Evolutionary conservation across 64 coral and sea anemone genomes (phyloP).

Genomic region (Montipora foliosa): DNA sequence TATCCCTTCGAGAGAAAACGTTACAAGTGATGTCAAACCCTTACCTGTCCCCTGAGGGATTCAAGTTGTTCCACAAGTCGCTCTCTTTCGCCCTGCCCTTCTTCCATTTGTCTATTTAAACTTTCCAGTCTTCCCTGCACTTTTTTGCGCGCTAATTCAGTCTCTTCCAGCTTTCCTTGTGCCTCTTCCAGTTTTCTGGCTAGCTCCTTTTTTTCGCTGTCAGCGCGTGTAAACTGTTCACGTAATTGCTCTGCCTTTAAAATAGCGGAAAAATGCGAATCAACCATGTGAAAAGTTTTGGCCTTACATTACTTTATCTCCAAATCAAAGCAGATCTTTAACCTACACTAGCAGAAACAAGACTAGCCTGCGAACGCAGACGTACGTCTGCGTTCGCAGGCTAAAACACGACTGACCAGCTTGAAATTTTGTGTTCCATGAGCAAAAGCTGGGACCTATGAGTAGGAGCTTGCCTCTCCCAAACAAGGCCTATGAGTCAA

Average conservation of each 20-base stretch:
- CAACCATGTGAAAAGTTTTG: neutral
- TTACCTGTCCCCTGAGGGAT: constrained; percentile 82
- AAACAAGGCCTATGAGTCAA: too few relatives aligned
- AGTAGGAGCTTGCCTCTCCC: too few relatives aligned
- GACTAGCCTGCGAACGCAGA: too few relatives aligned
- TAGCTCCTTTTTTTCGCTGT: constrained; percentile 77
- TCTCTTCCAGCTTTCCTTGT: constrained; percentile 84
- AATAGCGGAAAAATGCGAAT: neutral
- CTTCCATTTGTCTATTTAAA: constrained; percentile 77
- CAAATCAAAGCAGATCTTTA: too few relatives aligned
- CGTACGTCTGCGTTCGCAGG: too few relatives aligned
- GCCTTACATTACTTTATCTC: neutral
- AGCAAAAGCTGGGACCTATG: too few relatives aligned
- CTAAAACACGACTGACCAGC: too few relatives aligned
- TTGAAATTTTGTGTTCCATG: too few relatives aligned
- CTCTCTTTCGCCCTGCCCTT: constrained; percentile 87
- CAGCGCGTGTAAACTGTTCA: constrained; percentile 66
- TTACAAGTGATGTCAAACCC: too few relatives aligned
- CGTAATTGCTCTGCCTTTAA: constrained; percentile 87
- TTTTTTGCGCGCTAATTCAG: constrained; percentile 73
- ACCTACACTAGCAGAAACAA: too few relatives aligned
- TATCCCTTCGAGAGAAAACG: too few relatives aligned
- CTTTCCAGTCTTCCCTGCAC: constrained; percentile 78
- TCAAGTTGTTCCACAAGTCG: constrained; percentile 85
- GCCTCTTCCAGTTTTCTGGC: constrained; percentile 73